Evolutionary conservation across 1,140 invertebrate species (phyloP).

Genomic region (Drosophila bipectinata): DNA sequence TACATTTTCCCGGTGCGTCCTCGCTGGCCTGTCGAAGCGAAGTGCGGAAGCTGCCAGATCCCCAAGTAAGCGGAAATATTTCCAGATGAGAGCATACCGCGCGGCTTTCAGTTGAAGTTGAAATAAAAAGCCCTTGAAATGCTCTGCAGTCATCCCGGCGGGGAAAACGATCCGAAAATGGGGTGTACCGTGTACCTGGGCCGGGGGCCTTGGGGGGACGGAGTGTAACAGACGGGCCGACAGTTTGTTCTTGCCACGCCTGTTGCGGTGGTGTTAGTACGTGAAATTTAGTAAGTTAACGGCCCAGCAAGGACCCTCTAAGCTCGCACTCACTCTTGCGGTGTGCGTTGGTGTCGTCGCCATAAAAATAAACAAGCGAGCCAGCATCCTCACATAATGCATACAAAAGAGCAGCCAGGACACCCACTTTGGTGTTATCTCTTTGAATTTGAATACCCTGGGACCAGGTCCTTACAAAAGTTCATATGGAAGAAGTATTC

Average conservation of each 20-base stretch:
- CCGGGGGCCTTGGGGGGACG: too few species aligned
- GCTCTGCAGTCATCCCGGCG: slow-evolving; percentile 7
- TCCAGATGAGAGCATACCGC: slow-evolving; percentile 32
- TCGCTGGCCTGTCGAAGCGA: slow-evolving; percentile 14
- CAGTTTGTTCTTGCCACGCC: slow-evolving; percentile 33
- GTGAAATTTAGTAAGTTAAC: slow-evolving; percentile 60
- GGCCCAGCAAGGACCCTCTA: slow-evolving; percentile 39
- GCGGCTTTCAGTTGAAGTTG: slow-evolving; percentile 30
- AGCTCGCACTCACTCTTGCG: slow-evolving; percentile 34
- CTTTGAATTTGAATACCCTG: too few species aligned
- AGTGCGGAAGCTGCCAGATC: background rate
- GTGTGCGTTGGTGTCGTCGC: slow-evolving; percentile 32
- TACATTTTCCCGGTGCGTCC: slow-evolving; percentile 5
- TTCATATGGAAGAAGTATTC: too few species aligned
- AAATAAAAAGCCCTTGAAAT: slow-evolving; percentile 68
- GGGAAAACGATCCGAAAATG: background rate
- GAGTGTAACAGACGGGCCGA: slow-evolving; percentile 11
- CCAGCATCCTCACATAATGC: slow-evolving; percentile 29
- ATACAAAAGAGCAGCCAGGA: slow-evolving; percentile 44
- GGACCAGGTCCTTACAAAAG: too few species aligned
- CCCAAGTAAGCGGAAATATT: slow-evolving; percentile 18
- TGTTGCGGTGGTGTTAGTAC: slow-evolving; percentile 32
- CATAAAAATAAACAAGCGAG: slow-evolving; percentile 42
- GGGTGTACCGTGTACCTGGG: background rate
- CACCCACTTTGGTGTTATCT: background rate